A percentile compares a stretch with the other conserved stretches of the same genome.
These are phyloP conservation scores for Lasaia peninsularis DNA, from an alignment of 1,140 invertebrate genomes.

Conservation along the genomic window DNA sequence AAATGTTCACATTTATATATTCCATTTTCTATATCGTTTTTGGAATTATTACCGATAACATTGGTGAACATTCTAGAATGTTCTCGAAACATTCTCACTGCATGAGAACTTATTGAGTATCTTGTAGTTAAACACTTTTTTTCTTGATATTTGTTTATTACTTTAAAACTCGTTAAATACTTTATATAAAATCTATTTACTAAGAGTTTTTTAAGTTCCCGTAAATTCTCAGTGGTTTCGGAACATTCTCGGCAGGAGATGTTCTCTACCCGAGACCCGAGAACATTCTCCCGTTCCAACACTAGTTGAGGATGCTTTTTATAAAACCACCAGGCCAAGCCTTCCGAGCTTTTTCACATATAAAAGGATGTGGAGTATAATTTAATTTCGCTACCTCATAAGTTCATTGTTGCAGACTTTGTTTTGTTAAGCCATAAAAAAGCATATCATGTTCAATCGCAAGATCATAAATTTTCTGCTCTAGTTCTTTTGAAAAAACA, in stretches of 20 bases:
- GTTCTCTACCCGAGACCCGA: too few species aligned
- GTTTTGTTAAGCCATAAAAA: too few species aligned
- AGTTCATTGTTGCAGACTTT: too few species aligned
- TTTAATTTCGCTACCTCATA: too few species aligned
- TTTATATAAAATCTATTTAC: not conserved
- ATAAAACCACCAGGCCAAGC: too few species aligned
- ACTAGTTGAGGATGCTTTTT: too few species aligned
- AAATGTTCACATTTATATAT: not conserved
- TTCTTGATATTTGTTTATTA: not conserved
- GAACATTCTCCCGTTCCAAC: too few species aligned
- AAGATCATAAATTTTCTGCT: constrained; percentile 5
- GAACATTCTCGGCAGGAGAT: not conserved
- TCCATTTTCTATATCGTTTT: not conserved
- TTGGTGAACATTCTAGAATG: not conserved
- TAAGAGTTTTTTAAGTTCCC: not conserved
- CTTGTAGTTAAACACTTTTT: too few species aligned
- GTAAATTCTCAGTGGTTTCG: constrained; percentile 1
- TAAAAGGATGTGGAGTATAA: too few species aligned
- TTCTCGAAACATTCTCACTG: too few species aligned
- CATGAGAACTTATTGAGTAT: too few species aligned
- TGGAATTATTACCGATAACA: not conserved
- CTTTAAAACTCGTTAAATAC: not conserved
- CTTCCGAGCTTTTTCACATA: too few species aligned
- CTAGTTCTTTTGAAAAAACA: constrained; percentile 12
- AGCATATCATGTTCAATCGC: constrained; percentile 1